Conservation (phyloP, 2,888 invertebrate species). For the Allygus modestus region DNA sequence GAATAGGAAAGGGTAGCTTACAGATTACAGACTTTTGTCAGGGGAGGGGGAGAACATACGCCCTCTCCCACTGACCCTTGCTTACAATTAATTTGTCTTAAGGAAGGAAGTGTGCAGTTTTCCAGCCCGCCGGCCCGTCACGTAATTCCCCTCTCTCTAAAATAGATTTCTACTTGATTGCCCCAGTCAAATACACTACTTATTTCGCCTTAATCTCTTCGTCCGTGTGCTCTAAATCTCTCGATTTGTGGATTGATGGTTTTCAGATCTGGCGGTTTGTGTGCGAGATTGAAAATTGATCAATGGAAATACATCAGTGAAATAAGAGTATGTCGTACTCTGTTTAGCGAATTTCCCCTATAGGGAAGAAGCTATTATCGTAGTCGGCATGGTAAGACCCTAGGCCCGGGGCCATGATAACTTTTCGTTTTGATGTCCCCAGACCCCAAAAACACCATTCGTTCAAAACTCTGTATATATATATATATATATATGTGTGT, state of each 20-base stretch:
- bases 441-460: no score
- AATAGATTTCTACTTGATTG: slow-evolving; percentile 40
- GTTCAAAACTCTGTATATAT: no score
- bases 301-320: no score
- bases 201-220: background rate
- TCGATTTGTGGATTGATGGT: background rate
- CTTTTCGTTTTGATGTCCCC: no score
- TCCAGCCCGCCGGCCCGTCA: background rate
- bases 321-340: no score
- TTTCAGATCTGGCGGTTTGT: background rate
- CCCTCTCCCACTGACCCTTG: slow-evolving; percentile 30
- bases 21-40: no score
- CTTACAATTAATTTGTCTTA: slow-evolving; percentile 46
- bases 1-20: background rate
- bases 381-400: no score
- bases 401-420: no score
- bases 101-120: slow-evolving; percentile 49
- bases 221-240: background rate
- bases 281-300: background rate
- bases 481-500: no score
- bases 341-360: no score
- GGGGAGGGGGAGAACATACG: background rate
- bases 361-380: no score
- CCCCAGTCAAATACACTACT: slow-evolving; percentile 33
- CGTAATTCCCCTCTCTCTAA: slow-evolving; percentile 2